phyloP scores from a whole-genome alignment of 2,797 vertebrate species.

The Oreochromis mossambicus region DNA sequence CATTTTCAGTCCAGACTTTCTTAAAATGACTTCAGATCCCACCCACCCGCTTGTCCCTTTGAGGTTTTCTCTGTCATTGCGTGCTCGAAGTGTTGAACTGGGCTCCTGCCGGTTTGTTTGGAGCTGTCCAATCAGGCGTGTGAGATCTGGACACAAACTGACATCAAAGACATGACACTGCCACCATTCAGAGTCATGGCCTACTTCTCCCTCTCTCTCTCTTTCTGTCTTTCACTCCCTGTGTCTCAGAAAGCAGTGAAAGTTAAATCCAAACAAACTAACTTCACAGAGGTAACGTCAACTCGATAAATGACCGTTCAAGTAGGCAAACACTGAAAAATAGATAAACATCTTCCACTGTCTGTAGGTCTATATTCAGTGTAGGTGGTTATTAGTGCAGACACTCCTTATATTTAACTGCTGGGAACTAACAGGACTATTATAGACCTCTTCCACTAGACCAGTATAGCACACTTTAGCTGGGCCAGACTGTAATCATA shows the following conservation, averaged over 20 bases:
- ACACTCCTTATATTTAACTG: background rate
- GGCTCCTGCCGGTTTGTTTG: slow-evolving; percentile 57
- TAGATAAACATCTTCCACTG: background rate
- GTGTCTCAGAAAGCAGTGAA: background rate
- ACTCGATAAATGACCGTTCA: background rate
- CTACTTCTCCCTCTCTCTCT: slow-evolving; percentile 53
- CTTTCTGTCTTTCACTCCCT: background rate
- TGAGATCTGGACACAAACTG: slow-evolving; percentile 53
- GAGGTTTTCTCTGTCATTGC: slow-evolving; percentile 38
- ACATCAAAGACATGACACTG: slow-evolving; percentile 72
- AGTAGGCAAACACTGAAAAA: background rate
- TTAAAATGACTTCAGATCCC: background rate
- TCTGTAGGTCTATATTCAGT: background rate
- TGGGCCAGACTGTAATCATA: slow-evolving; percentile 18
- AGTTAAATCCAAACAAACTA: background rate
- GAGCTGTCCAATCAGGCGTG: slow-evolving; percentile 59
- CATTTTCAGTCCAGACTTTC: background rate
- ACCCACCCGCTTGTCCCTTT: background rate
- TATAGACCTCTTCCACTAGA: background rate
- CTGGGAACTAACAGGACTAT: background rate
- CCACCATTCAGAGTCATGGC: slow-evolving; percentile 68
- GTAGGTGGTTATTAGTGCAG: background rate
- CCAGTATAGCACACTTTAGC: background rate
- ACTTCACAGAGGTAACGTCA: background rate
- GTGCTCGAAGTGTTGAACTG: slow-evolving; percentile 52